Base-by-base conservation (phyloP, 2,888 invertebrate species). In the Torymus aiolomorphi region DNA sequence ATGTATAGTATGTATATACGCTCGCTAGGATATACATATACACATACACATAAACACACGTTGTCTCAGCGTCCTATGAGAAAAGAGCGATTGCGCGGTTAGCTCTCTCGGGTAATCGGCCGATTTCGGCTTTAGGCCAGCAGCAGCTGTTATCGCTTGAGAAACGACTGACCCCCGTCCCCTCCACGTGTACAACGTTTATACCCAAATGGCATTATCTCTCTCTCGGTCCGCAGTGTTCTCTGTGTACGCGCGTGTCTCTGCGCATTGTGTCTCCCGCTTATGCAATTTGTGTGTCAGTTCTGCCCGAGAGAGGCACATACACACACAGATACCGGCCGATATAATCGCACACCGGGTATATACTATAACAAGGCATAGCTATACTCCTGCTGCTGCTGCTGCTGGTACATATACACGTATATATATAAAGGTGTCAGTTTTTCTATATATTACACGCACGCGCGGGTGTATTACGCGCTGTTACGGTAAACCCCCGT, bases 51-150 rank as follows among this genome's bases (percentile, higher is more conserved):
- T 31, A 31, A 3, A 31, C 8, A 31, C 31, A 8, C 31, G 31
- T 31, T 31, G 31, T 31, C 31, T 31, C 8, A 31, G 31, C 12
- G 56, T 42, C 69, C 74, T 70, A 65, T 69, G 75, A 73, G 79
- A 75, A 79, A 78, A 63, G 61, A 65, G 20, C 51, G 8, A 31
- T 31, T 31, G 31, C 31, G 8, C 63, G 51, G 65, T 63, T 14
- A 59, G 52, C 52, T 11, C 52, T 14, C 56, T 2, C 61, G 59
- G 66, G 66, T 42, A 66, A 72, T 72, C 66, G 66, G 18, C 72
- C 61, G 72, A 69, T 76, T 71, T 71, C 77, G 77, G 77, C 4
- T 31, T 31, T 31, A 31, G 67, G 24, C 54, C 67, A 42, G 16
- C 31, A 13, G 13, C n/a, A 62, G 13, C 31, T 24, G 54, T 52